A percentile compares a stretch with the other conserved stretches of the same genome.
These are phyloP conservation scores for Adelphocoris suturalis DNA, from an alignment of 2,888 invertebrate genomes.

Conservation along the genomic window DNA sequence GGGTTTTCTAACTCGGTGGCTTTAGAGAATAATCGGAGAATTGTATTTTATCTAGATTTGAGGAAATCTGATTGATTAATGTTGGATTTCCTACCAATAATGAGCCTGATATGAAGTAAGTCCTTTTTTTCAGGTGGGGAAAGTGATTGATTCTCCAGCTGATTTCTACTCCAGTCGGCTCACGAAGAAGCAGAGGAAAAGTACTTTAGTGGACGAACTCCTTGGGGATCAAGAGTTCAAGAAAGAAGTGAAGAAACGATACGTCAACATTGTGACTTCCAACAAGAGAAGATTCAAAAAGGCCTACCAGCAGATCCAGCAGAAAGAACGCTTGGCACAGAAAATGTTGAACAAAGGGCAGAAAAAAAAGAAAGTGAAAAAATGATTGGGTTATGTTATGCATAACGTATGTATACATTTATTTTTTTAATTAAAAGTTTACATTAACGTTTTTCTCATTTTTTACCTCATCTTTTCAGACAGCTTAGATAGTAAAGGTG, in stretches of 20 bases:
- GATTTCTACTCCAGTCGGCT: slow-evolving; percentile 93
- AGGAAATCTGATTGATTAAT: too few relatives aligned
- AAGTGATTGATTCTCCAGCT: slow-evolving; percentile 89
- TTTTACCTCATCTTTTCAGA: too few relatives aligned
- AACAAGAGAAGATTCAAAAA: slow-evolving; percentile 70
- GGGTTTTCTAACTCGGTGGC: too few relatives aligned
- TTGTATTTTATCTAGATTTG: too few relatives aligned
- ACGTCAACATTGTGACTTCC: slow-evolving; percentile 84
- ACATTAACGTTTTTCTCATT: too few relatives aligned
- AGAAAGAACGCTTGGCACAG: not conserved
- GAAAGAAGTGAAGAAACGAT: slow-evolving; percentile 89
- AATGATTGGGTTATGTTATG: not conserved
- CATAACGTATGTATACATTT: not conserved
- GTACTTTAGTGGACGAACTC: slow-evolving; percentile 95
- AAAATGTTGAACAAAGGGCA: slow-evolving; percentile 8
- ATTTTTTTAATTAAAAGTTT: not conserved
- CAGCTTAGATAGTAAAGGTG: too few relatives aligned
- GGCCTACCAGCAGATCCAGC: slow-evolving; percentile 44
- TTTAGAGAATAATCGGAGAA: too few relatives aligned
- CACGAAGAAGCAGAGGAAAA: slow-evolving; percentile 91
- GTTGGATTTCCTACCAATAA: too few relatives aligned
- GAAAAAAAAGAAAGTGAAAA: slow-evolving; percentile 4
- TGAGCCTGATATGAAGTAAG: not conserved
- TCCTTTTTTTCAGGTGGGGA: slow-evolving; percentile 83
- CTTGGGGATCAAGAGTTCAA: slow-evolving; percentile 92